Evolutionary conservation across 1,140 invertebrate genomes (phyloP), one percentile per base, ranked within the genome.

Genomic region (Eufriesea mexicana): DNA sequence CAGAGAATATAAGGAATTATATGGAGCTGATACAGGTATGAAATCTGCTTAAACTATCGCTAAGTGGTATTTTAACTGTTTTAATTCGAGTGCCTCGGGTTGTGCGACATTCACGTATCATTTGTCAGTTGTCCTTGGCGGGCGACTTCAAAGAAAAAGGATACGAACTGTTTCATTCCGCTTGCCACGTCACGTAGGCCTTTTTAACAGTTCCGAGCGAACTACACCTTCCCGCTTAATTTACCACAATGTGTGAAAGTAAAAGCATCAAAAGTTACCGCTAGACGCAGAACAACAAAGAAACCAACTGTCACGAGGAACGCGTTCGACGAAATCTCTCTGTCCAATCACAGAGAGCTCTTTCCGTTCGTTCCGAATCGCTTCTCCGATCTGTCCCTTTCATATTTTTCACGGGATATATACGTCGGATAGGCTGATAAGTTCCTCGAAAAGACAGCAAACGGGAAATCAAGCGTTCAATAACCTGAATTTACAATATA

Each of bases 41-140:
- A 51, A 54, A 54, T 54, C 25, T 72, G 8, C 20, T 23, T 47
- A 8, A 57, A 67, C 6, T 20, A 8, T 4, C 2, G 25, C 7
- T 2, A 25, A 47, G n/a, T 20, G 42, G 4, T 5, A 42, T 62
- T 20, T 67, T 28, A 76, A 82, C 42, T 45, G 62, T 76, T 66
- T 75, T 16, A 76, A 54, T 83, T 47, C 42, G 20, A 54, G 0
- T 12, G 55, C 28, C 23, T 45, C 6, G 23, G 16, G 42, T 61
- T 59, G 23, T 18, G 14, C 81, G 45, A 18, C 54, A 51, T 71
- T 78, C 81, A 71, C 55, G 59, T 20, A 49, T 64, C 55, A 54
- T 83, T 78, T 83, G 55, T 71, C 55, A 77, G 35, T n/a, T 78
- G 57, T 78, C 81, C 81, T 83, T 78, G 75, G 42, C 75, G 49